A percentile compares a stretch with the other conserved stretches of the same genome.
Conservation (phyloP, 2,888 invertebrate genomes). For the Drosophila setosimentum region DNA sequence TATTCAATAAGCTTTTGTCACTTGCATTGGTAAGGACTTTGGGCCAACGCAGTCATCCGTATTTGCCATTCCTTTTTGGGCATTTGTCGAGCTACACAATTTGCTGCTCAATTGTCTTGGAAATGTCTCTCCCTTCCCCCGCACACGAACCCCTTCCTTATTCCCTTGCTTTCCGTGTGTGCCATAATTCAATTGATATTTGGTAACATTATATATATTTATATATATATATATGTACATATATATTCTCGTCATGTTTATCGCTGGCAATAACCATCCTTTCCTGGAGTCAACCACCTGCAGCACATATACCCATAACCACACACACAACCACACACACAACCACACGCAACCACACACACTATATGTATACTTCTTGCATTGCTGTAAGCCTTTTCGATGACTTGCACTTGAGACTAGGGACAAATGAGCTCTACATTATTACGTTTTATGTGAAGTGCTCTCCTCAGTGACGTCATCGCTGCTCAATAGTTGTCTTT, state of each 20-base stretch:
- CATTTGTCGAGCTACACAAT: constrained; percentile 73
- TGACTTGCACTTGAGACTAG: constrained; percentile 69
- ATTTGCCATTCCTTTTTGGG: constrained; percentile 73
- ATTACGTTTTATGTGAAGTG: constrained; percentile 71
- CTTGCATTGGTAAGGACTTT: constrained; percentile 49
- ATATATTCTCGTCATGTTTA: constrained; percentile 56
- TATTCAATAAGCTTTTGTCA: constrained; percentile 75
- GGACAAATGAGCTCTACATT: constrained; percentile 82
- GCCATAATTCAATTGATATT: constrained; percentile 79
- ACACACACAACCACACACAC: constrained; percentile 1
- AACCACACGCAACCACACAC: background rate
- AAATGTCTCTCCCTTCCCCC: constrained; percentile 14
- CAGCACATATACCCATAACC: constrained; percentile 2
- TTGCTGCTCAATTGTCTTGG: constrained; percentile 80
- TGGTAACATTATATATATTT: constrained; percentile 60
- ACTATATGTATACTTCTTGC: constrained; percentile 6
- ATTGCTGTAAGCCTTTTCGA: constrained; percentile 69
- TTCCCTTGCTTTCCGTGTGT: constrained; percentile 24
- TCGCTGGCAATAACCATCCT: constrained; percentile 65
- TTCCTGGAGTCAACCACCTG: constrained; percentile 36
- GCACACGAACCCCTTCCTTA: background rate
- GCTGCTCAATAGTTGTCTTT: constrained; percentile 11
- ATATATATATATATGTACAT: background rate
- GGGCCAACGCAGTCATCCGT: constrained; percentile 60
- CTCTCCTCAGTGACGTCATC: constrained; percentile 58